phyloP scores from a whole-genome alignment of 1,140 invertebrate species.

The Orchesella cincta region DNA sequence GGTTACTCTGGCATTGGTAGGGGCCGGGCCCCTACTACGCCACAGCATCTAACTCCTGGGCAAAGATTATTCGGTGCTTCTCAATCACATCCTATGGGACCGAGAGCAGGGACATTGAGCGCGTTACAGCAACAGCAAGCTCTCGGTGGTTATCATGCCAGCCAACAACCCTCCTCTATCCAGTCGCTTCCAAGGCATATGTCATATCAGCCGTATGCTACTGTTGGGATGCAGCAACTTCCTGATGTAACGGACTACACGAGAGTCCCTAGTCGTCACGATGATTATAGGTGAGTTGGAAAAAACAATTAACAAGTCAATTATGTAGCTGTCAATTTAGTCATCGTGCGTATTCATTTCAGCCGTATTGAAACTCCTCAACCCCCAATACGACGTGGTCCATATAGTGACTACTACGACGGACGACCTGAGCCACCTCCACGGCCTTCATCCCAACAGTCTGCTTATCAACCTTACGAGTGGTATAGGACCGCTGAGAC shows the following conservation, averaged over 20 bases:
- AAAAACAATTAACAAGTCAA: no score
- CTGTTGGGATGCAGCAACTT: constrained; percentile 44
- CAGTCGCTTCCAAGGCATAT: constrained; percentile 50
- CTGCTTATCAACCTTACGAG: constrained; percentile 44
- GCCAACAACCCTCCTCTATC: constrained; percentile 41
- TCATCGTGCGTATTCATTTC: not conserved
- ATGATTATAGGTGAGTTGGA: constrained; percentile 46
- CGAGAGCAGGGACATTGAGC: not conserved
- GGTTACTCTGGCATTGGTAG: constrained; percentile 51
- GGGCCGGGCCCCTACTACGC: constrained; percentile 30
- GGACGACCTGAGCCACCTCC: constrained; percentile 50
- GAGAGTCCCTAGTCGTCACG: constrained; percentile 45
- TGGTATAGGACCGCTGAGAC: constrained; percentile 48
- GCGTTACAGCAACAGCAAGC: constrained; percentile 29
- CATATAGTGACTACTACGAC: constrained; percentile 49
- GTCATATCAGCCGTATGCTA: constrained; percentile 51
- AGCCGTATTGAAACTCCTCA: constrained; percentile 46
- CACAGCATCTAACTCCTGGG: constrained; percentile 18
- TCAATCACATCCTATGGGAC: constrained; percentile 19
- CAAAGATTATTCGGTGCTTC: constrained; percentile 31
- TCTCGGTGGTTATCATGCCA: constrained; percentile 23
- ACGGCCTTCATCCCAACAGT: constrained; percentile 47
- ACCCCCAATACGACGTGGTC: constrained; percentile 44
- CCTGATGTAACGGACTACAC: constrained; percentile 50
- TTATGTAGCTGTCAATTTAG: not conserved